Conservation (phyloP, 1,140 invertebrate genomes). For the Eriocheir sinensis region DNA sequence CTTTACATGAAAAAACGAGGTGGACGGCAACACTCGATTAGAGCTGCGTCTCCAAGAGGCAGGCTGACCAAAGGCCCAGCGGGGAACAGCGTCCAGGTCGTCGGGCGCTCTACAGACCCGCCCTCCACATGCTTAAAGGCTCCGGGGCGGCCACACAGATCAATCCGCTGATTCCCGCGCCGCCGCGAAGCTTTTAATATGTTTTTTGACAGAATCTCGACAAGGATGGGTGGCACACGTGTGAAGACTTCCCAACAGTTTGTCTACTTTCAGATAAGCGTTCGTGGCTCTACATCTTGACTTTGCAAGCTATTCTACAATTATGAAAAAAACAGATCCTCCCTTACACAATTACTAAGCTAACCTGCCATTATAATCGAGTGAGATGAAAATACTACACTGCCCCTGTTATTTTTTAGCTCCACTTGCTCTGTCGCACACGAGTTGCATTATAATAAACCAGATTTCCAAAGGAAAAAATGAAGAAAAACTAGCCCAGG, state of each 20-base stretch:
- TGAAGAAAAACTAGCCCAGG: too few species aligned
- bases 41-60: constrained; percentile 42
- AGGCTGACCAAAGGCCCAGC: constrained; percentile 31
- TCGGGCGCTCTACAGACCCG: neutral
- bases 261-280: neutral
- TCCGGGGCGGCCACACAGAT: neutral
- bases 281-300: neutral
- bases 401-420: neutral
- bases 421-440: neutral
- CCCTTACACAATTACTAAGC: neutral
- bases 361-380: neutral
- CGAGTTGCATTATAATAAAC: neutral
- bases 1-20: constrained; percentile 71
- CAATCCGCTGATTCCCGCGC: neutral
- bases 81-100: neutral
- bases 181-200: neutral
- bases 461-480: neutral
- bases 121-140: neutral
- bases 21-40: constrained; percentile 70
- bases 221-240: neutral
- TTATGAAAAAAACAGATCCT: neutral
- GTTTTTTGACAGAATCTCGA: neutral
- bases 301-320: neutral
- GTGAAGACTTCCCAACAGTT: neutral
- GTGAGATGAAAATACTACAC: neutral